Evolutionary conservation across 1,140 invertebrate species (phyloP).

Genomic region (Meloidogyne chitwoodi): DNA sequence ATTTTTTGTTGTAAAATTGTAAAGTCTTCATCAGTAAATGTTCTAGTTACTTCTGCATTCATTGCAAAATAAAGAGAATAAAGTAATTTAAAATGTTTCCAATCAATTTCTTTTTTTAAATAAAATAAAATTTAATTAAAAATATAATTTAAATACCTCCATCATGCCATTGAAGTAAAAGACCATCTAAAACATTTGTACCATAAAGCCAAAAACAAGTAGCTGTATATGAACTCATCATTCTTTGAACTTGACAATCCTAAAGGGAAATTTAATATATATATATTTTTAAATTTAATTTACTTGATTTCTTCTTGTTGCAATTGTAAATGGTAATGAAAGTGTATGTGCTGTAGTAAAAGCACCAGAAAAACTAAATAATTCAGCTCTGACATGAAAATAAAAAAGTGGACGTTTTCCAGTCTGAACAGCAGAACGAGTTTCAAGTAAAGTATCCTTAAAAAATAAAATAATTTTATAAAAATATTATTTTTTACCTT

Average conservation of each 20-base stretch:
- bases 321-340: slow-evolving; percentile 56
- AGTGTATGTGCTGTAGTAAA: slow-evolving; percentile 56
- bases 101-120: slow-evolving; percentile 56
- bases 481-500: slow-evolving; percentile 30
- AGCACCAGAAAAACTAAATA: slow-evolving; percentile 53
- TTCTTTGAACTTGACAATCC: slow-evolving; percentile 59
- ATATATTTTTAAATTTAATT: background rate
- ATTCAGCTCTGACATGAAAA: slow-evolving; percentile 54
- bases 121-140: slow-evolving; percentile 28
- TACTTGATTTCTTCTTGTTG: slow-evolving; percentile 56
- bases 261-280: slow-evolving; percentile 9
- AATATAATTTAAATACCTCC: slow-evolving; percentile 31
- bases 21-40: slow-evolving; percentile 52
- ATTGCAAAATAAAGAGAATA: slow-evolving; percentile 58
- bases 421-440: slow-evolving; percentile 47
- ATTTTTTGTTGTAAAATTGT: slow-evolving; percentile 51
- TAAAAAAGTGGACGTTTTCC: slow-evolving; percentile 58
- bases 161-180: slow-evolving; percentile 57
- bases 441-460: slow-evolving; percentile 48
- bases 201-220: slow-evolving; percentile 60
- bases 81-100: slow-evolving; percentile 56
- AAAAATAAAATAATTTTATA: background rate
- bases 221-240: slow-evolving; percentile 59
- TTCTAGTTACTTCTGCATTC: slow-evolving; percentile 55
- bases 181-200: slow-evolving; percentile 49